Percentiles rank a stretch among this genome's conserved stretches.
These are phyloP conservation scores for Platycnemis pennipes DNA, from an alignment of 2,888 invertebrate genomes.

Conservation along the genomic window DNA sequence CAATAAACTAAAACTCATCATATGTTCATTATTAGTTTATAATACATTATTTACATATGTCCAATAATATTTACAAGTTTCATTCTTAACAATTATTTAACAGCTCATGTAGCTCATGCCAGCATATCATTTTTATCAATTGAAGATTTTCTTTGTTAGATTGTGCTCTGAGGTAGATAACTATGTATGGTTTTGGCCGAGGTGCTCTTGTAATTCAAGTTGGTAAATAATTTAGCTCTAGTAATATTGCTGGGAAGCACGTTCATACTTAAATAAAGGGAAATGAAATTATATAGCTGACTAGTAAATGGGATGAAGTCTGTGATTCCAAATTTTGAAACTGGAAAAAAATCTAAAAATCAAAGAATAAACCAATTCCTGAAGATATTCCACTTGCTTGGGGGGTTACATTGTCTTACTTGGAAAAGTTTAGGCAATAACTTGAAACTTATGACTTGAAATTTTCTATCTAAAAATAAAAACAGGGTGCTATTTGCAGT, in stretches of 20 bases:
- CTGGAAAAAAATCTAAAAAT: too few relatives aligned
- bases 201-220: neutral
- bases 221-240: neutral
- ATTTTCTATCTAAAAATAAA: too few relatives aligned
- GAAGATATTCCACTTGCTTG: too few relatives aligned
- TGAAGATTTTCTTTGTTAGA: neutral
- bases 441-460: too few relatives aligned
- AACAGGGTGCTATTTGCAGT: too few relatives aligned
- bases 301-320: neutral
- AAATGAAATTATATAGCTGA: neutral
- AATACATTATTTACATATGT: conserved; percentile 65
- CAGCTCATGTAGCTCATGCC: neutral
- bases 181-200: neutral
- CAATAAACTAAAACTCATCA: neutral
- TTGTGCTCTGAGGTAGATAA: conserved; percentile 29
- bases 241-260: neutral
- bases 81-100: neutral
- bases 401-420: too few relatives aligned
- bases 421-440: too few relatives aligned
- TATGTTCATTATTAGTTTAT: conserved; percentile 11
- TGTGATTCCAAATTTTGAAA: neutral
- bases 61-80: neutral
- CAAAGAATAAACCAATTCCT: too few relatives aligned
- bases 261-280: too few relatives aligned
- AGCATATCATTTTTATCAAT: neutral